These are phyloP conservation scores for Emberiza fucata DNA, from an alignment of 2,113 vertebrate species.

Conservation along the genomic window DNA sequence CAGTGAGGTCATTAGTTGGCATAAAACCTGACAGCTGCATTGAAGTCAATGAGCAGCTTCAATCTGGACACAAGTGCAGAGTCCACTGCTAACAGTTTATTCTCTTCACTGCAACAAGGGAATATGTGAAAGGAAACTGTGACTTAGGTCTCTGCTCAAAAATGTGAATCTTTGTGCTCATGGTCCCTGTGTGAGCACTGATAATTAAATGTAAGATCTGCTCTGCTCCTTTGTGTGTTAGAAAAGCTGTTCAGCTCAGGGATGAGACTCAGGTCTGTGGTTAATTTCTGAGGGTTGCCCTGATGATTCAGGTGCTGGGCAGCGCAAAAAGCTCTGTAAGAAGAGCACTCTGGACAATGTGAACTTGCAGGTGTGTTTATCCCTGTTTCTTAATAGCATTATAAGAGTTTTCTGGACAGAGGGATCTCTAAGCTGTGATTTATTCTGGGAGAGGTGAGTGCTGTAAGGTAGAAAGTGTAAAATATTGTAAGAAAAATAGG, in stretches of 20 bases:
- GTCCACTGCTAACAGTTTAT: neutral
- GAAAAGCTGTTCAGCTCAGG: neutral
- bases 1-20: neutral
- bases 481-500: neutral
- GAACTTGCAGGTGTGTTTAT: neutral
- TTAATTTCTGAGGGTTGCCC: neutral
- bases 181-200: accelerated
- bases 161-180: neutral
- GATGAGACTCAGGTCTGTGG: neutral
- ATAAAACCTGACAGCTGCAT: neutral
- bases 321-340: neutral
- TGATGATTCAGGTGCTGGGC: neutral
- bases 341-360: neutral
- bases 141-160: neutral
- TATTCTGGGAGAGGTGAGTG: neutral
- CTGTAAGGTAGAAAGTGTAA: neutral
- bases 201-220: neutral
- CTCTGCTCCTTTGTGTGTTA: neutral
- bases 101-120: neutral
- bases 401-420: neutral
- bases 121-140: neutral
- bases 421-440: neutral
- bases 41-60: neutral
- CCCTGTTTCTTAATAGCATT: neutral
- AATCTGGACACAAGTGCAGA: neutral